These are phyloP conservation scores for Hyalella azteca DNA, from an alignment of 2,888 invertebrate genomes.

Conservation along the genomic window DNA sequence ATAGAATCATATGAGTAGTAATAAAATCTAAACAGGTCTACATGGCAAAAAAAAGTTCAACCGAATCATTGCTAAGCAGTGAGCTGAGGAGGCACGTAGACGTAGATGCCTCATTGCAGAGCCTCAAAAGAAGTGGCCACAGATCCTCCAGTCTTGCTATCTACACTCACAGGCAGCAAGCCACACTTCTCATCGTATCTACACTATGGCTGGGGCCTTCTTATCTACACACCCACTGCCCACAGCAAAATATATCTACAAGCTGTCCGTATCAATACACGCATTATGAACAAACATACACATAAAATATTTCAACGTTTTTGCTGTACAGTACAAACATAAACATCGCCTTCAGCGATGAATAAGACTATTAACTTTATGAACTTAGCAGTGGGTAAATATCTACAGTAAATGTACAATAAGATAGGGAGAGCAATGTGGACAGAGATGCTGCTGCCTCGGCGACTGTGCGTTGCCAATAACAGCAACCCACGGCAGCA, in stretches of 20 bases:
- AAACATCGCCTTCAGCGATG: neutral
- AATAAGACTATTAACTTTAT: slow-evolving; percentile 9
- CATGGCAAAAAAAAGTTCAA: slow-evolving; percentile 38
- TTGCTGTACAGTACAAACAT: slow-evolving; percentile 28
- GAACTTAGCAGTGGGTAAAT: neutral
- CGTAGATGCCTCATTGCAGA: neutral
- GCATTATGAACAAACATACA: slow-evolving; percentile 27
- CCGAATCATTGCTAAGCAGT: slow-evolving; percentile 25
- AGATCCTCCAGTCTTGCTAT: neutral
- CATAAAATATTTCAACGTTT: slow-evolving; percentile 34
- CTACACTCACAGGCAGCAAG: neutral
- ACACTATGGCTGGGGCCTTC: neutral
- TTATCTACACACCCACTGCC: neutral
- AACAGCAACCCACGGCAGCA: neutral
- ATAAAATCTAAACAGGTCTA: slow-evolving; percentile 38
- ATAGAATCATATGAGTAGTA: slow-evolving; percentile 40
- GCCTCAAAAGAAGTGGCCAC: too few relatives aligned
- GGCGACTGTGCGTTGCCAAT: neutral
- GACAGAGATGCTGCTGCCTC: slow-evolving; percentile 10
- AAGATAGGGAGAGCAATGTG: slow-evolving; percentile 19
- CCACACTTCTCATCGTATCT: neutral
- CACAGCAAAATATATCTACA: slow-evolving; percentile 1
- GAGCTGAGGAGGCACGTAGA: slow-evolving; percentile 14
- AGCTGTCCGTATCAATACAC: slow-evolving; percentile 15
- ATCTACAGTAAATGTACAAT: neutral